Conservation (phyloP, 2,113 vertebrate species). For the Xiphias gladius region DNA sequence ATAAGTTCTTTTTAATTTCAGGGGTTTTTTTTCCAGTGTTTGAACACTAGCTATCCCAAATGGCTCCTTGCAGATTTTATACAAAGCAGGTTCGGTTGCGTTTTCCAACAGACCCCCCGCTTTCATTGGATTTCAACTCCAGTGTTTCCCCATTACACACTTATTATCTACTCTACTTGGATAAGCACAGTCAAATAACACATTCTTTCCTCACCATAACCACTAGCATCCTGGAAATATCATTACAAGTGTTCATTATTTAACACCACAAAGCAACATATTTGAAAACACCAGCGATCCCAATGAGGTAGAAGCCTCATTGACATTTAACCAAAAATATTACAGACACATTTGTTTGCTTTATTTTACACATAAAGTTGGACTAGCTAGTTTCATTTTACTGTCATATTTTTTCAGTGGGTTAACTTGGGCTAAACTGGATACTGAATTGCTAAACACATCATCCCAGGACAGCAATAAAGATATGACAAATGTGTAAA, state of each 20-base stretch:
- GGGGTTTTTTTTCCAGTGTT: slow-evolving; percentile 20
- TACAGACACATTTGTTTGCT: slow-evolving; percentile 3
- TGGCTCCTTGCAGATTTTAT: slow-evolving; percentile 49
- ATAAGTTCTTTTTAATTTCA: slow-evolving; percentile 15
- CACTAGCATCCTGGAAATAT: slow-evolving; percentile 70
- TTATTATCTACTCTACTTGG: slow-evolving; percentile 72
- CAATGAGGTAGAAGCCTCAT: slow-evolving; percentile 18
- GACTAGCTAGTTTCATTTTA: not conserved
- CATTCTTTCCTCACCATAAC: slow-evolving; percentile 68
- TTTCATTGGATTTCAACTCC: slow-evolving; percentile 64
- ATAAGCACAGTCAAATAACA: slow-evolving; percentile 76
- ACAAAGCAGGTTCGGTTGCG: slow-evolving; percentile 51
- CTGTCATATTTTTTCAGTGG: not conserved
- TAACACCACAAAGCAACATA: slow-evolving; percentile 60
- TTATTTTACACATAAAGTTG: slow-evolving; percentile 11
- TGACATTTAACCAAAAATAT: slow-evolving; percentile 18
- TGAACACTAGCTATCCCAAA: slow-evolving; percentile 31
- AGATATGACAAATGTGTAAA: slow-evolving; percentile 27
- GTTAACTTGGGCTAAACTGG: not conserved
- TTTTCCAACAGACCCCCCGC: slow-evolving; percentile 60
- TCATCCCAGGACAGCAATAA: slow-evolving; percentile 7
- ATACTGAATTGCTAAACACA: slow-evolving; percentile 10
- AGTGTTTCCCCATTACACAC: slow-evolving; percentile 73
- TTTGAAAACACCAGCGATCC: slow-evolving; percentile 47
- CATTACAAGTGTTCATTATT: slow-evolving; percentile 72